Percentiles rank a stretch among this genome's conserved stretches.
phyloP scores from a whole-genome alignment of 2,113 vertebrate species.

The Pogonocichla stellata region DNA sequence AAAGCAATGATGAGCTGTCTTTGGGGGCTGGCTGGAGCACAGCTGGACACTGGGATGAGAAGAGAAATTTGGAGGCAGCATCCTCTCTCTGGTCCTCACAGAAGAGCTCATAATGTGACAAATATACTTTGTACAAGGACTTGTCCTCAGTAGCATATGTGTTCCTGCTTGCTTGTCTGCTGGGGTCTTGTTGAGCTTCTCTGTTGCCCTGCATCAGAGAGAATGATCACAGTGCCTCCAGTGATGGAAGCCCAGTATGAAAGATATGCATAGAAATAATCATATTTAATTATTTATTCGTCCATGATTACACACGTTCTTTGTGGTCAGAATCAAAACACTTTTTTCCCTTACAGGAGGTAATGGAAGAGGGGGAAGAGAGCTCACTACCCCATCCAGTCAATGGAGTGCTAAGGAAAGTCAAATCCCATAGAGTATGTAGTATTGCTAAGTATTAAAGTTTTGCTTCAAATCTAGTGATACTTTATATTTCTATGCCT shows the following conservation, averaged over 20 bases:
- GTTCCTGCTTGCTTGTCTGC: neutral
- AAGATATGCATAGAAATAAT: neutral
- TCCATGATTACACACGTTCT: neutral
- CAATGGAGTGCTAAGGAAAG: neutral
- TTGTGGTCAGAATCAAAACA: neutral
- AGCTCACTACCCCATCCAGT: neutral
- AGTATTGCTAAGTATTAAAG: neutral
- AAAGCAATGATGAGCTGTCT: neutral
- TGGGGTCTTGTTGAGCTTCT: neutral
- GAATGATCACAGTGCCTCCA: neutral
- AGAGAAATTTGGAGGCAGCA: neutral
- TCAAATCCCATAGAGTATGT: neutral
- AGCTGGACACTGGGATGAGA: neutral
- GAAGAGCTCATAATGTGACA: neutral
- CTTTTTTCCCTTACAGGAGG: neutral
- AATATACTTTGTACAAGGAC: neutral
- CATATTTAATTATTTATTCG: neutral
- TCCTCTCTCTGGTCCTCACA: neutral
- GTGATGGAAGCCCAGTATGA: neutral
- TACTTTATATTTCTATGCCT: neutral
- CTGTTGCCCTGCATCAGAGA: neutral
- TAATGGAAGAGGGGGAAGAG: neutral
- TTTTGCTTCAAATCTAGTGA: neutral
- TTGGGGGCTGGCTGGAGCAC: rapidly evolving
- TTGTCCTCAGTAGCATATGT: neutral